These are phyloP conservation scores for Tragelaphus scriptus DNA, from an alignment of 2,113 vertebrate genomes.

Conservation along the genomic window DNA sequence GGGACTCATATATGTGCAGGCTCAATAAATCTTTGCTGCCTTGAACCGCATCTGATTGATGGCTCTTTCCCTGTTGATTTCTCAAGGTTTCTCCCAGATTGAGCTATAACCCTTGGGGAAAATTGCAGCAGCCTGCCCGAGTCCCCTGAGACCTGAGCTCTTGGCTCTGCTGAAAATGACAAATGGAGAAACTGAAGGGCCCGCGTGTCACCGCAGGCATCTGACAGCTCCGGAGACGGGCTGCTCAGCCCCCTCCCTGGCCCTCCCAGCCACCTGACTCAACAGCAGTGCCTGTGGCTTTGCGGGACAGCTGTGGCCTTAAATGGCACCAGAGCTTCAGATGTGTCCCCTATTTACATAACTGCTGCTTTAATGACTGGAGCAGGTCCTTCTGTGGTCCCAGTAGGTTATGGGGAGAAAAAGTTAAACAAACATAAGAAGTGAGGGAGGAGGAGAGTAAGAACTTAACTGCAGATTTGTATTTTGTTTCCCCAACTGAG, in stretches of 20 bases:
- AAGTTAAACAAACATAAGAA: background rate
- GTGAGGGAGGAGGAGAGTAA: background rate
- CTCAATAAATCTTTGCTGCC: background rate
- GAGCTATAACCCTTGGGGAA: background rate
- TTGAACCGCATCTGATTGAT: slow-evolving; percentile 1
- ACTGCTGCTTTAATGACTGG: background rate
- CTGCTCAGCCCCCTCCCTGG: rapidly evolving
- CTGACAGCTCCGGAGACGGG: background rate
- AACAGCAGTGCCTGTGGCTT: background rate
- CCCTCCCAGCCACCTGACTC: slow-evolving; percentile 1
- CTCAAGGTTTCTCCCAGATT: slow-evolving; percentile 20
- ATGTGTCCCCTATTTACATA: background rate
- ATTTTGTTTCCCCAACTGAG: background rate
- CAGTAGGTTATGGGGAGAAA: background rate
- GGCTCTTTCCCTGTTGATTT: background rate
- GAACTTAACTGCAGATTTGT: background rate
- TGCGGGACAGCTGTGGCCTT: slow-evolving; percentile 19
- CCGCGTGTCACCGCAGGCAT: background rate
- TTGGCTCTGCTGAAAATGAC: background rate
- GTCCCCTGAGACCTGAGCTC: background rate
- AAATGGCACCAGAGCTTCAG: background rate
- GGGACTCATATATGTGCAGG: background rate
- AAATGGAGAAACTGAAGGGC: background rate
- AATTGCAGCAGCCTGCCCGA: background rate
- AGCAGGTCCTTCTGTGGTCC: background rate